Base-by-base conservation (phyloP, 2,888 invertebrate species). In the Tolmerus cingulatus region DNA sequence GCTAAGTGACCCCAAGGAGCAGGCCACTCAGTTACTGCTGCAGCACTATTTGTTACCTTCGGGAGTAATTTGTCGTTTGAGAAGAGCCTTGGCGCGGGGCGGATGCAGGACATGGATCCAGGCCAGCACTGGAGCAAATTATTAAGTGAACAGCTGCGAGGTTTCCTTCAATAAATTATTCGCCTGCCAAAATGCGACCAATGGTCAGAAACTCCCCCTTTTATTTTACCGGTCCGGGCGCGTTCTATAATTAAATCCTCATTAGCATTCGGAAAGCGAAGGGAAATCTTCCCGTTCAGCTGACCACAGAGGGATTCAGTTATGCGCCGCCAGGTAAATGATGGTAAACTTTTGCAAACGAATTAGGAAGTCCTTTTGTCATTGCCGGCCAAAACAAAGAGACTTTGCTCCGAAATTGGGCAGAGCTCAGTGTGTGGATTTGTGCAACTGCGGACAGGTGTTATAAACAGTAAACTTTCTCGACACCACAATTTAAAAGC, bases 1-100 rank as follows among this genome's bases (percentile, higher is more conserved):
- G 82, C 57, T 82, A 82, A 82, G 57, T 82, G 82, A 82, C 82
- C 81, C 34, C 37, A 82, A 57, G 40, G 57, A 82, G 66, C 82
- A 66, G 37, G 57, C 27, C 57, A 82, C 30, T 82, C 57, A 82
- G 82, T 82, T 66, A 82, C 82, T 66, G 46, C 30, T 82, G 82
- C 82, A 66, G 57, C n/a, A 66, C 81, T 55, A 81, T 81, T 81
- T 81, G 82, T 82, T 82, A 82, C 82, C 82, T 81, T 19, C 37
- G 81, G 51, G 37, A 82, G 57, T 82, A 82, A 82, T 82, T 82
- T 82, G 82, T 82, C 57, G 34, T 57, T 34, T 37, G 34, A 16
- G 43, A 37, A 57, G 55, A 82, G 57, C 30, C 57, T 57, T 66
- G 19, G 37, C 19, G 82, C 57, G 82, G n/a, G 12, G 9, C 9